Evolutionary conservation across 2,888 invertebrate species (phyloP), one percentile per base, ranked within the genome.

Genomic region (Clepsis dumicolana): DNA sequence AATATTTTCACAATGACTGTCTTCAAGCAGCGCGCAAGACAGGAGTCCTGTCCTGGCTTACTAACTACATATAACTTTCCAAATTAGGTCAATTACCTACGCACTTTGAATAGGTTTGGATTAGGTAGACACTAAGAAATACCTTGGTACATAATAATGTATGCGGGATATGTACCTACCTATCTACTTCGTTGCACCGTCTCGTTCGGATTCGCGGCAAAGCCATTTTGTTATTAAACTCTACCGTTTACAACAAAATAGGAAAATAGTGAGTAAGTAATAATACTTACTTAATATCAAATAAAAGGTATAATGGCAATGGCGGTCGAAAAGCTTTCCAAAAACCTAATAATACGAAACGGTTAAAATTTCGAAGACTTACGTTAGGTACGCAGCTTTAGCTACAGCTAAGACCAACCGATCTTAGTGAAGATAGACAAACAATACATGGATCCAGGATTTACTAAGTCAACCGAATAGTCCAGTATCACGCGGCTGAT

Each of bases 1-100:
- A 65, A 85, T 84, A 86, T 80, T 84, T 86, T 80, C 76, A 81
- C 82, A 84, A 80, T 83, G 83, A 84, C 82, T 84, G 78, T 38
- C 38, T 25, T 27, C 35, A 32, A 35, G n/a, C 27, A 21, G 64
- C 18, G 24, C 38, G 24, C 12, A 24, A 21, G 32, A 21, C 14
- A 32, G 21, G 21, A 27, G 27, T 48, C 29, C 53, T 64, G 74
- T 29, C 65, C 57, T 71, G 74, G 72, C 82, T 90, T 89, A 90
- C 81, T 91, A 89, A 89, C 80, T 88, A 88, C 86, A 89, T 90
- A 88, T 90, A n/a, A n/a, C n/a, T 83, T 83, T 81, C 73, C 74
- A 80, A 90, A 85, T 80, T 88, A 77, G 90, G 90, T 86, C 90
- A 85, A 86, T 81, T 80, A n/a, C n/a, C n/a, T n/a, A 82, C 53